Evolutionary conservation across 2,888 invertebrate species (phyloP).

Genomic region (Lepidocyrtoides sp.): DNA sequence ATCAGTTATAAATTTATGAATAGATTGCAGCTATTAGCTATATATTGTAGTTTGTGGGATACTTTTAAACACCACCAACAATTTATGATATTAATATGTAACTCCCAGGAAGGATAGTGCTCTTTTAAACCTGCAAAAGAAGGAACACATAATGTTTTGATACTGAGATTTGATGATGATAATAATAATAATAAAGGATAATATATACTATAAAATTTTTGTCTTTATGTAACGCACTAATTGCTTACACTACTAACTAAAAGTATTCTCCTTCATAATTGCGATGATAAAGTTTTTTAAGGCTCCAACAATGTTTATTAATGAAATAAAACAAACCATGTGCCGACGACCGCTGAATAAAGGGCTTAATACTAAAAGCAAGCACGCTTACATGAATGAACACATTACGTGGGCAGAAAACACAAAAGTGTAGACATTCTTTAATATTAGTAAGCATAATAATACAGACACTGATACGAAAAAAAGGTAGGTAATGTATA

Average conservation of each 20-base stretch:
- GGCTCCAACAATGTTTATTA: constrained; percentile 25
- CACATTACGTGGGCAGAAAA: constrained; percentile 5
- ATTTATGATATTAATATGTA: constrained; percentile 31
- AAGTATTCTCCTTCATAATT: not conserved
- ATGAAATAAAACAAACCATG: constrained; percentile 11
- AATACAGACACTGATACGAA: not conserved
- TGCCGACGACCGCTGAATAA: not conserved
- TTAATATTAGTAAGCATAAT: not conserved
- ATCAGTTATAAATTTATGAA: too few species aligned
- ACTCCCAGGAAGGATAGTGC: constrained; percentile 77
- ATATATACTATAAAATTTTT: too few species aligned
- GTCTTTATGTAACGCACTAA: constrained; percentile 62
- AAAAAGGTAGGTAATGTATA: not conserved
- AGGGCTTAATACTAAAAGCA: not conserved
- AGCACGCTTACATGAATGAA: not conserved
- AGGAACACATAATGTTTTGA: not conserved
- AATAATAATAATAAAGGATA: too few species aligned
- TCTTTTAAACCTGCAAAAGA: constrained; percentile 36
- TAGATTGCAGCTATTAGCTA: too few species aligned
- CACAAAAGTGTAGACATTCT: not conserved
- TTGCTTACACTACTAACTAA: constrained; percentile 28
- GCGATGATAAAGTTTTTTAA: constrained; percentile 27
- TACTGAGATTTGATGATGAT: not conserved
- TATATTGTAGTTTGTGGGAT: not conserved
- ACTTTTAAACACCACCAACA: too few species aligned